A percentile compares a stretch with the other conserved stretches of the same genome.
These are phyloP conservation scores for Pseudomyrmex cubaensis DNA, from an alignment of 1,140 invertebrate species.

Conservation along the genomic window DNA sequence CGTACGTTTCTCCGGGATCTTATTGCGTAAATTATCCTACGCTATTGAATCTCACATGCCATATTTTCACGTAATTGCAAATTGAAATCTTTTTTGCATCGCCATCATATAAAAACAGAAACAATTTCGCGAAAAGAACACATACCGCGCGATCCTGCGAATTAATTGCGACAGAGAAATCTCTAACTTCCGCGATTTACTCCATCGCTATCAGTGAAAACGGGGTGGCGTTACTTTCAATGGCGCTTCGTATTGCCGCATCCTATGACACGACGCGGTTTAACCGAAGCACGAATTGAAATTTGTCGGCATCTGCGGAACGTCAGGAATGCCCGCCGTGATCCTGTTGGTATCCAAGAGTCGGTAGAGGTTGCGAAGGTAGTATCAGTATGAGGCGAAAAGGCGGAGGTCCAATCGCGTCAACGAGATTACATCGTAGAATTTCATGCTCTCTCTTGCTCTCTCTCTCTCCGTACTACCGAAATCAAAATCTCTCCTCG, in stretches of 20 bases:
- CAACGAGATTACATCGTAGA: slow-evolving; percentile 58
- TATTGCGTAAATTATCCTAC: background rate
- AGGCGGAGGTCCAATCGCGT: slow-evolving; percentile 51
- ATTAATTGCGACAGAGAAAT: background rate
- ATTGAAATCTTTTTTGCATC: too few species aligned
- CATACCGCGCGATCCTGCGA: background rate
- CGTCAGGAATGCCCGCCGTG: slow-evolving; percentile 42
- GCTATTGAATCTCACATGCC: background rate
- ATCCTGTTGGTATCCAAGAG: slow-evolving; percentile 47
- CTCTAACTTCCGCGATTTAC: background rate
- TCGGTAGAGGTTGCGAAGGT: slow-evolving; percentile 8
- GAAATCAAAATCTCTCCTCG: slow-evolving; percentile 37
- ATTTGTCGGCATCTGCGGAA: slow-evolving; percentile 52
- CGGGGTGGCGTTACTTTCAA: slow-evolving; percentile 19
- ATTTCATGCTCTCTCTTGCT: slow-evolving; percentile 28
- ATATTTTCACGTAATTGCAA: background rate
- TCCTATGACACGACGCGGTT: slow-evolving; percentile 23
- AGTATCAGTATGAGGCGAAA: slow-evolving; percentile 18
- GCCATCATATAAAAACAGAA: too few species aligned
- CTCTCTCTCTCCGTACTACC: background rate
- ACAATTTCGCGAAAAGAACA: background rate
- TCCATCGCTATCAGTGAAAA: slow-evolving; percentile 9
- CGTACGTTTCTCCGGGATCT: background rate
- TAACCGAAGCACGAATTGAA: slow-evolving; percentile 56
- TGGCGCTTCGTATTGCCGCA: slow-evolving; percentile 1